phyloP scores from a whole-genome alignment of 2,888 invertebrate species.

The Ormyrus labotus region DNA sequence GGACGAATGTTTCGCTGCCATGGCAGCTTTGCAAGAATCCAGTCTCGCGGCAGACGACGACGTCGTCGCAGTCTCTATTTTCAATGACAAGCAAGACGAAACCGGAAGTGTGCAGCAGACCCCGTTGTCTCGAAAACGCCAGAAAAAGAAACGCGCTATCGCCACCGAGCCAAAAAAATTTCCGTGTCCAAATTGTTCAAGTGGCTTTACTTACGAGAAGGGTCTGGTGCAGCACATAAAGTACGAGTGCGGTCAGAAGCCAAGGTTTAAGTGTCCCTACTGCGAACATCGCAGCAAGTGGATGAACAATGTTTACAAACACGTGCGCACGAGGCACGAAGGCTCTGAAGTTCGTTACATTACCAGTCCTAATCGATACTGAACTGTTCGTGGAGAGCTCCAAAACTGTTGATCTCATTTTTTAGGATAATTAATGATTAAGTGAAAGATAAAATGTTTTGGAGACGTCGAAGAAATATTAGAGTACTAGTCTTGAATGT shows the following conservation, averaged over 20 bases:
- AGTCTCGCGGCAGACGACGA: slow-evolving; percentile 6
- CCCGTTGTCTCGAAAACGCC: not conserved
- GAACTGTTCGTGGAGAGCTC: no score
- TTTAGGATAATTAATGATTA: no score
- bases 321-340: slow-evolving; percentile 68
- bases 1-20: slow-evolving; percentile 26
- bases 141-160: slow-evolving; percentile 7
- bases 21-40: slow-evolving; percentile 20
- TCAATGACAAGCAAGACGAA: no score
- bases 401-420: no score
- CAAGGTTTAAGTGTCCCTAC: slow-evolving; percentile 72
- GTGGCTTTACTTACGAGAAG: slow-evolving; percentile 67
- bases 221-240: slow-evolving; percentile 68
- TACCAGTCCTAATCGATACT: slow-evolving; percentile 25
- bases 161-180: slow-evolving; percentile 32
- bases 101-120: not conserved
- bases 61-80: not conserved
- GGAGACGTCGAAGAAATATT: no score
- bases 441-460: no score
- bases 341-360: slow-evolving; percentile 35
- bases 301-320: slow-evolving; percentile 68
- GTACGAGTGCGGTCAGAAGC: slow-evolving; percentile 73
- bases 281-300: slow-evolving; percentile 70
- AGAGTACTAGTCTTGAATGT: no score
- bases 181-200: slow-evolving; percentile 64